These are phyloP conservation scores for Rhabdornis inornatus DNA, from an alignment of 2,113 vertebrate species.

Conservation along the genomic window DNA sequence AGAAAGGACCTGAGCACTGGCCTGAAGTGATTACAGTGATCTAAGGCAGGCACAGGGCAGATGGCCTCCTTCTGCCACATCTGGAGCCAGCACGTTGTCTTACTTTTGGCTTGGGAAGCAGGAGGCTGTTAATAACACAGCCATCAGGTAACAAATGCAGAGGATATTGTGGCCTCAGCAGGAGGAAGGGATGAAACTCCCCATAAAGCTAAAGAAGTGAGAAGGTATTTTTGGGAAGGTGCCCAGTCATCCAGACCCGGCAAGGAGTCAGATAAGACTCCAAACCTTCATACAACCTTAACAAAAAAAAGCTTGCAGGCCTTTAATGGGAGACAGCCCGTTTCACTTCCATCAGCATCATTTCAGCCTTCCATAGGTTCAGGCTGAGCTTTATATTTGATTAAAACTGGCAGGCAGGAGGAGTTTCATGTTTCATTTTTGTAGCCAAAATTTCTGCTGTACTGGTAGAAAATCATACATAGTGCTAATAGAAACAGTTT, in stretches of 20 bases:
- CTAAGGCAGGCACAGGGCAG: slow-evolving; percentile 6
- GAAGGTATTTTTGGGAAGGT: slow-evolving; percentile 62
- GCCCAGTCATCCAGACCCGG: slow-evolving; percentile 49
- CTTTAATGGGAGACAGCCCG: slow-evolving; percentile 47
- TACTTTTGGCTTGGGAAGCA: background rate
- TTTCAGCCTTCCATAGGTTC: background rate
- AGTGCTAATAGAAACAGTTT: background rate
- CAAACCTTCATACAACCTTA: slow-evolving; percentile 8
- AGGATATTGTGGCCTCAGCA: slow-evolving; percentile 55
- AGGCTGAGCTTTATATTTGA: background rate
- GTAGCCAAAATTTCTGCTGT: slow-evolving; percentile 13
- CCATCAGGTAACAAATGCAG: slow-evolving; percentile 14
- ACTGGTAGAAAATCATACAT: background rate
- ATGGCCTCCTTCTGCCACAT: background rate
- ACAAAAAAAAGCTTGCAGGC: background rate
- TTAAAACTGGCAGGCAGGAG: slow-evolving; percentile 15
- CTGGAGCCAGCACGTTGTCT: background rate
- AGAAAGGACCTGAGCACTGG: background rate
- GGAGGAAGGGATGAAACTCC: slow-evolving; percentile 57
- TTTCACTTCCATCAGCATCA: background rate
- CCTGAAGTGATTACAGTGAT: slow-evolving; percentile 17
- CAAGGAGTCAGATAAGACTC: slow-evolving; percentile 53
- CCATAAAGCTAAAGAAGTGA: slow-evolving; percentile 59
- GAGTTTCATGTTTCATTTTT: background rate
- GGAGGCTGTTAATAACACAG: slow-evolving; percentile 42